These are phyloP conservation scores for Nasonovia ribisnigri DNA, from an alignment of 2,888 invertebrate species.

Conservation along the genomic window DNA sequence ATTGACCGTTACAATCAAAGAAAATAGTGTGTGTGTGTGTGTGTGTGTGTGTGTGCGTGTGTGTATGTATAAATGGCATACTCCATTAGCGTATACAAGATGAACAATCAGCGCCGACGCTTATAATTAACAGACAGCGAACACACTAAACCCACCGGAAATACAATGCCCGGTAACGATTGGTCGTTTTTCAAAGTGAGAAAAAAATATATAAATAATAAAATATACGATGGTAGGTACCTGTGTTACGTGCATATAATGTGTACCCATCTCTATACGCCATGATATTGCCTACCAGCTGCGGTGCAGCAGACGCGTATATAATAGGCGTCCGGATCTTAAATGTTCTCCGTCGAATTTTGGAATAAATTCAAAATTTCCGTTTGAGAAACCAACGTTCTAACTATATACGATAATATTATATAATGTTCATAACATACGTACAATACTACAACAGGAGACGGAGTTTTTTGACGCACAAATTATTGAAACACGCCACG, in stretches of 20 bases:
- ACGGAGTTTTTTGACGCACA: neutral
- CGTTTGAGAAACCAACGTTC: neutral
- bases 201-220: conserved; percentile 17
- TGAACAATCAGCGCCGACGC: conserved; percentile 33
- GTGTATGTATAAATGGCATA: neutral
- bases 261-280: neutral
- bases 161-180: conserved; percentile 43
- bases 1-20: conserved; percentile 5
- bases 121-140: conserved; percentile 46
- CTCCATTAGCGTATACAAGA: conserved; percentile 41
- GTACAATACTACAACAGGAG: neutral
- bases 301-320: too few relatives aligned
- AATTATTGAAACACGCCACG: neutral
- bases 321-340: too few relatives aligned
- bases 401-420: neutral
- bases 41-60: neutral
- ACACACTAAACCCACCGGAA: conserved; percentile 6
- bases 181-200: neutral
- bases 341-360: neutral
- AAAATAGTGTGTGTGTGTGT: neutral
- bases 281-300: too few relatives aligned
- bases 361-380: neutral
- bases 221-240: conserved; percentile 10
- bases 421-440: neutral
- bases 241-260: neutral